A percentile compares a stretch with the other conserved stretches of the same genome.
These are phyloP conservation scores for Tipula lateralis DNA, from an alignment of 2,888 invertebrate species.

Conservation along the genomic window DNA sequence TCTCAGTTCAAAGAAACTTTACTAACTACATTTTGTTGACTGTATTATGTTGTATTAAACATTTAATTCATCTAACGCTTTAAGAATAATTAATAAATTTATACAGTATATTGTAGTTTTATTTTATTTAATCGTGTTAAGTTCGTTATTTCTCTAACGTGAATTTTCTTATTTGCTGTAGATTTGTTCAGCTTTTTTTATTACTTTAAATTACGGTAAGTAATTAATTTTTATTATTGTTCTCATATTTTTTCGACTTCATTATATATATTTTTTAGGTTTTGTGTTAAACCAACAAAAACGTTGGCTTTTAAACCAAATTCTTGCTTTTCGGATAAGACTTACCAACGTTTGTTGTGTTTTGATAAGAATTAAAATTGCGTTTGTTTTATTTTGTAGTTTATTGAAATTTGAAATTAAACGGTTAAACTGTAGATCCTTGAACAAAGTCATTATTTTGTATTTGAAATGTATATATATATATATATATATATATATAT, in stretches of 20 bases:
- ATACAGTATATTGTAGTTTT: background rate
- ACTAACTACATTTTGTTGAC: background rate
- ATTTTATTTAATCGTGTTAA: background rate
- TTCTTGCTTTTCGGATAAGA: background rate
- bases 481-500: too few relatives aligned
- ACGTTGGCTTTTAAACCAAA: background rate
- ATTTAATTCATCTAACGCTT: background rate
- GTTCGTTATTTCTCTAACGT: background rate
- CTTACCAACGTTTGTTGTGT: background rate
- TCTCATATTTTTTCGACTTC: background rate
- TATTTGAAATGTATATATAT: background rate
- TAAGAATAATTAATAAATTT: background rate
- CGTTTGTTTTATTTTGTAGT: background rate
- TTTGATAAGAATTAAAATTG: background rate
- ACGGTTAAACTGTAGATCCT: background rate
- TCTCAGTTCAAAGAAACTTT: background rate
- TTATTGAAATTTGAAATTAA: background rate
- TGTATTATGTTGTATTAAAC: background rate
- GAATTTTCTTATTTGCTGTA: background rate
- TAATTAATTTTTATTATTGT: background rate
- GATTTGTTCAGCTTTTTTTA: background rate
- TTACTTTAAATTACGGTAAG: background rate
- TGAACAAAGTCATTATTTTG: background rate
- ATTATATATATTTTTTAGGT: background rate
- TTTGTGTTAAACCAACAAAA: background rate